Evolutionary conservation across 2,797 vertebrate species (phyloP).

Genomic region (Oreochromis mossambicus): DNA sequence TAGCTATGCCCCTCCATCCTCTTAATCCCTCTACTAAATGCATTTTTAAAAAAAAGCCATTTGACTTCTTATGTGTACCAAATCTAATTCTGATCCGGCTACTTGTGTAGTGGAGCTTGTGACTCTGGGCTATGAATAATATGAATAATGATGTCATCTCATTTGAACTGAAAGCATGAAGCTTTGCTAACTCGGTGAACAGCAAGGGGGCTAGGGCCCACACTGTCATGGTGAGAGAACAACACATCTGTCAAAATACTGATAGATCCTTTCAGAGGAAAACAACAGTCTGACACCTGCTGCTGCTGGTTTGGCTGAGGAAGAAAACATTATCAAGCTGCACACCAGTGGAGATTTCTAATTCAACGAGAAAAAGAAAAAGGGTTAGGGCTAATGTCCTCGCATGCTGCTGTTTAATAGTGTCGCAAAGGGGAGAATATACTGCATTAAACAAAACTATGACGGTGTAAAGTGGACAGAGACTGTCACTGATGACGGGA

Average conservation of each 20-base stretch:
- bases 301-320: constrained; percentile 22
- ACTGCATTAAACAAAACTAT: neutral
- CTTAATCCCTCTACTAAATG: neutral
- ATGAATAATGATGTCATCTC: neutral
- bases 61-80: neutral
- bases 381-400: neutral
- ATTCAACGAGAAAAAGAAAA: constrained; percentile 2
- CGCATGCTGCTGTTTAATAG: neutral
- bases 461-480: neutral
- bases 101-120: neutral
- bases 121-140: neutral
- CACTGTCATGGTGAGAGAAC: constrained; percentile 30
- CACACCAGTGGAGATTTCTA: neutral
- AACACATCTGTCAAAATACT: constrained; percentile 66
- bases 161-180: neutral
- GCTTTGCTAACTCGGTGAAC: neutral
- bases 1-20: neutral
- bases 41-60: neutral
- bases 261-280: constrained; percentile 31
- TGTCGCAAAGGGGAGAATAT: neutral
- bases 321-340: constrained; percentile 7
- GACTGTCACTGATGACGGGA: neutral
- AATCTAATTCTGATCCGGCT: neutral
- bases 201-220: constrained; percentile 18
- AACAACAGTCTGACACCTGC: constrained; percentile 47